phyloP scores from a whole-genome alignment of 1,140 invertebrate genomes.

The Drosophila teissieri region DNA sequence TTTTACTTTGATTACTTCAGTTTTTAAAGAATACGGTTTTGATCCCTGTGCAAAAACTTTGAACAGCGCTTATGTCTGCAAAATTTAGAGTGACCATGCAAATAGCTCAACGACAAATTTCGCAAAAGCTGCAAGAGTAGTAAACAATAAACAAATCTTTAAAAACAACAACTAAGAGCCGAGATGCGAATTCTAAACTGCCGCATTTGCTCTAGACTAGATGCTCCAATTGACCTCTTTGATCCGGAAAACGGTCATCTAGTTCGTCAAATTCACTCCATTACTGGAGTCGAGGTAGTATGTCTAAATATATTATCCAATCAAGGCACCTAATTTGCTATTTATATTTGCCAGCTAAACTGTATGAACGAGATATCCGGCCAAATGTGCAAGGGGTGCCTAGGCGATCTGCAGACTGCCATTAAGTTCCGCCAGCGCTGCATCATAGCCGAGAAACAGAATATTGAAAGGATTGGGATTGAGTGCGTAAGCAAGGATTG shows the following conservation, averaged over 20 bases:
- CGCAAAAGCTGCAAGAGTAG: not conserved
- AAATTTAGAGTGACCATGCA: not conserved
- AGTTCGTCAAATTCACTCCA: conserved; percentile 32
- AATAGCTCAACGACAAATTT: too few species aligned
- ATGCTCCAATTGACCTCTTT: conserved; percentile 35
- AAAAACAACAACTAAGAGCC: conserved; percentile 1
- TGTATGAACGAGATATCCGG: conserved; percentile 16
- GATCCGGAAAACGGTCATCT: conserved; percentile 22
- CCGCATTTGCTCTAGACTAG: conserved; percentile 24
- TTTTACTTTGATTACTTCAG: too few species aligned
- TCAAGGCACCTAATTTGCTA: not conserved
- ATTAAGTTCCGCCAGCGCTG: conserved; percentile 49
- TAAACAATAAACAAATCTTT: conserved; percentile 26
- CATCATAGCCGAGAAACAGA: conserved; percentile 44
- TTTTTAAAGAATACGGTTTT: not conserved
- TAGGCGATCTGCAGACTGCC: conserved; percentile 27
- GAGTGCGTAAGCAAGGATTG: not conserved
- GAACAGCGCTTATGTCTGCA: not conserved
- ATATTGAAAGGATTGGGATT: not conserved
- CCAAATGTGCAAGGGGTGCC: conserved; percentile 29
- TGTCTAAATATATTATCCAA: not conserved
- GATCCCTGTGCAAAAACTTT: not conserved
- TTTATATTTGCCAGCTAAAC: conserved; percentile 5
- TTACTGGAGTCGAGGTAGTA: conserved; percentile 40
- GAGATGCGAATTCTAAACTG: conserved; percentile 15